Conservation (phyloP, 2,797 vertebrate genomes). For the Mus spretus region DNA sequence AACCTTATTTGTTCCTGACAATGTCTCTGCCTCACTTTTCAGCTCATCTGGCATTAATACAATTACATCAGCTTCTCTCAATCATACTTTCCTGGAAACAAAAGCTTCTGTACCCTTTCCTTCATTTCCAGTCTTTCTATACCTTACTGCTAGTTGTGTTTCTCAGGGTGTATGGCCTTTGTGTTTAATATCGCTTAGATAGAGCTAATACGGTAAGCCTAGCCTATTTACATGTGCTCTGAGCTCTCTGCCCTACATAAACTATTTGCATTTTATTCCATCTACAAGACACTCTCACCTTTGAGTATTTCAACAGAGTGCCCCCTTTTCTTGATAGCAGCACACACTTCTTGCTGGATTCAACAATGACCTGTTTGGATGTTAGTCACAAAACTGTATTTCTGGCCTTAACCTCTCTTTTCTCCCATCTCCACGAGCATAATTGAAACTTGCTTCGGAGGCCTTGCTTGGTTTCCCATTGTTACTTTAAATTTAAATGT, state of each 20-base stretch:
- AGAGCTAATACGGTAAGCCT: background rate
- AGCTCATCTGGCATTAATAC: background rate
- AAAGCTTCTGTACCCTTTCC: background rate
- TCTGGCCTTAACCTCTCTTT: background rate
- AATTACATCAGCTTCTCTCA: background rate
- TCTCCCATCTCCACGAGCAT: background rate
- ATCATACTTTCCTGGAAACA: background rate
- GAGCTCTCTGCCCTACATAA: background rate
- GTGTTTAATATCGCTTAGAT: background rate
- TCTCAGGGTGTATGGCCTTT: background rate
- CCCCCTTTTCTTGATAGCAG: background rate
- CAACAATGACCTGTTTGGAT: background rate
- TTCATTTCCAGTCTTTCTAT: constrained; percentile 13
- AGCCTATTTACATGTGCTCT: background rate
- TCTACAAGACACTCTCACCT: background rate
- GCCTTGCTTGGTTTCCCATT: background rate
- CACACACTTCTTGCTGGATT: background rate
- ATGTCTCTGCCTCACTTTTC: background rate
- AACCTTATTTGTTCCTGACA: background rate
- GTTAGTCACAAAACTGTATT: background rate
- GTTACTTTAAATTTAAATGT: background rate
- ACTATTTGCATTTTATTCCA: background rate
- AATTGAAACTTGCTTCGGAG: background rate
- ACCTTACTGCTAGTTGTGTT: background rate
- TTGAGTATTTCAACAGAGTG: background rate